A percentile compares a stretch with the other conserved stretches of the same genome.
phyloP scores from a whole-genome alignment of 2,113 vertebrate genomes.

The Aptenodytes forsteri region DNA sequence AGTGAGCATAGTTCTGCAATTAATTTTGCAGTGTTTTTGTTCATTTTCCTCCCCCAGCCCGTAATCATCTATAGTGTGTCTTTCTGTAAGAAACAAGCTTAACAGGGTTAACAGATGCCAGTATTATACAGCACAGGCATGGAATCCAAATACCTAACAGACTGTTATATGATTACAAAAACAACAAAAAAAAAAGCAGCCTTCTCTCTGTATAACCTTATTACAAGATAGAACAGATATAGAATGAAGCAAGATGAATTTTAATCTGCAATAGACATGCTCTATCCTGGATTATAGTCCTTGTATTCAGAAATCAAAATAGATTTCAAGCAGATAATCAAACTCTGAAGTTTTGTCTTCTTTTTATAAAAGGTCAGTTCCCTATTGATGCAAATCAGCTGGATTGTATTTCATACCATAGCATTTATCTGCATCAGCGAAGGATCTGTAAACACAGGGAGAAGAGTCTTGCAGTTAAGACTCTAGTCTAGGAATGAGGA shows the following conservation, averaged over 20 bases:
- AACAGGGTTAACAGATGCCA: conserved; percentile 11
- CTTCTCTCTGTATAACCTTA: not conserved
- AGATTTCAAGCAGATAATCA: conserved; percentile 6
- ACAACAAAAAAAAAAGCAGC: not conserved
- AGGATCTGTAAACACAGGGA: not conserved
- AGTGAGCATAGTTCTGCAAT: not conserved
- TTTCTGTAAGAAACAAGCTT: conserved; percentile 10
- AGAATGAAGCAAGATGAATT: not conserved
- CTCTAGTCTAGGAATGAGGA: not conserved
- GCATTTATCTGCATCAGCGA: not conserved
- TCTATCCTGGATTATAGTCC: not conserved
- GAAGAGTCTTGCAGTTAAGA: not conserved
- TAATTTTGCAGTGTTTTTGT: conserved; percentile 42
- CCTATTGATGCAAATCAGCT: not conserved
- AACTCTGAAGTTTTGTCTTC: not conserved
- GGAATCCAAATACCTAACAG: not conserved
- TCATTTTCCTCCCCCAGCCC: not conserved
- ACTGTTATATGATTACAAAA: not conserved
- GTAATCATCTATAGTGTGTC: not conserved
- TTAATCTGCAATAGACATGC: not conserved
- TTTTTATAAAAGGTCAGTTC: conserved; percentile 8
- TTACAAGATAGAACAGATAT: not conserved
- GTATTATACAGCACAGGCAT: not conserved
- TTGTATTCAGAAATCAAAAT: conserved; percentile 29
- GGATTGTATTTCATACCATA: not conserved